Evolutionary conservation across 2,797 vertebrate genomes (phyloP).

Genomic region (Holocentrus rufus): DNA sequence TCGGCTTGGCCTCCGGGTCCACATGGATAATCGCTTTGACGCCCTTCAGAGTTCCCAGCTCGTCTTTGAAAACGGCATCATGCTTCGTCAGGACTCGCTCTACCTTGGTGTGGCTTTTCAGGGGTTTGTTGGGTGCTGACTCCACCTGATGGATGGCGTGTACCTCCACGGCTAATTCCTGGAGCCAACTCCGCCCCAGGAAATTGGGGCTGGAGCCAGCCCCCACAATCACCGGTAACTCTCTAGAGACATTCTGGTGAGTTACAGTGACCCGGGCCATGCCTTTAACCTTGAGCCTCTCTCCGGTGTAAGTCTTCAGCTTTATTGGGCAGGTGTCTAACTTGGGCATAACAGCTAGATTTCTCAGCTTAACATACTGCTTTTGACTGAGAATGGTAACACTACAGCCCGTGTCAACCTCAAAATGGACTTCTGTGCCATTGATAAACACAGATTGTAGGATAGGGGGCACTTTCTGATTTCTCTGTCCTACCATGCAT

Average conservation of each 20-base stretch:
- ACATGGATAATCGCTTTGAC: neutral
- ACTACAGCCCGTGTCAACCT: neutral
- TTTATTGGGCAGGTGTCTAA: neutral
- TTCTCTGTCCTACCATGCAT: neutral
- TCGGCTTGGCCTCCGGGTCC: neutral
- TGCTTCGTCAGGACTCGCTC: neutral
- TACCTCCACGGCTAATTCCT: neutral
- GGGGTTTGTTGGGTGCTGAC: too few relatives aligned
- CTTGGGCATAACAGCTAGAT: neutral
- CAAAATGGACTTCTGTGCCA: neutral
- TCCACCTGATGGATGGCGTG: neutral
- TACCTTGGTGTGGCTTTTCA: too few relatives aligned
- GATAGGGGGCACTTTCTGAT: neutral
- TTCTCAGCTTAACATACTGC: neutral
- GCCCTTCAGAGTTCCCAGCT: constrained; percentile 8
- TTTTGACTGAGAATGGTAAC: neutral
- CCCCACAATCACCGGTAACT: constrained; percentile 2
- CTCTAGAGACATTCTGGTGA: neutral
- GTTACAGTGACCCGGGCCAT: neutral
- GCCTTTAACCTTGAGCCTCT: neutral
- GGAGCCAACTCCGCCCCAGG: too few relatives aligned
- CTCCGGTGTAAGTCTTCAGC: neutral
- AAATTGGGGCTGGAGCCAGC: too few relatives aligned
- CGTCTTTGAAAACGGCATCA: constrained; percentile 2
- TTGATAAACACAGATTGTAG: too few relatives aligned